Base-by-base conservation (phyloP, 2,113 vertebrate genomes). In the Pampusana beccarii region DNA sequence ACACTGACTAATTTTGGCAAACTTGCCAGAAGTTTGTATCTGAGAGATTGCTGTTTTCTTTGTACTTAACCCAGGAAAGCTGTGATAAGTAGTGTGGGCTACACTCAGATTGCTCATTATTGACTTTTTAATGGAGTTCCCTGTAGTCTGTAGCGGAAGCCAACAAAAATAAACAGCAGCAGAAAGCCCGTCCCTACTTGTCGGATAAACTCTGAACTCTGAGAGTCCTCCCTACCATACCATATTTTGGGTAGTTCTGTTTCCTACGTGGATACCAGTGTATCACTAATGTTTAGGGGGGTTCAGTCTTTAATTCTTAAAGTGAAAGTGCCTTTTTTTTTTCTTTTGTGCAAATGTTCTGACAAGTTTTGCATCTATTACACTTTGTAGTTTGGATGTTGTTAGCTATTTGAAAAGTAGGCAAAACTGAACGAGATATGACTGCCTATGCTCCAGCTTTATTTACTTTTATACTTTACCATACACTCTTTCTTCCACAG, bases 401-500 rank as follows among this genome's bases (percentile, higher is more conserved):
- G 44, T 90, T 56, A 89, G 46, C 51, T 80, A 4, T 72, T 82
- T 77, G 53, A 90, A 67, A 93, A 73, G 51, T 29, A 72, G 60
- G 51, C 21, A 28, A 24, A 13, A 16, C 54, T 48, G 78, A 94
- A 62, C 29, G 31, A 62, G 16, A 12, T 83, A 48, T 58, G 64
- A 73, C 42, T 94, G 69, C 69, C 69, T 78, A 15, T 91, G 23
- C 65, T 85, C 24, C 54, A 85, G 20, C 38, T 95, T 93, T 66
- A 34, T 93, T 91, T 82, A 72, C 65, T 89, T 70, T 70, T 44
- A 31, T 93, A 71, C 79, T 95, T 95, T 88, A 80, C 67, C 71
- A 4, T 91, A 18, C 38, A 5, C 51, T 96, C 58, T 98, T 90
- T 94, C 83, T 96, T 91, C 92, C 78, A 12, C 98, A 99, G 99